Conservation (phyloP, 2,113 vertebrate species). For the Myiopsitta monachus region DNA sequence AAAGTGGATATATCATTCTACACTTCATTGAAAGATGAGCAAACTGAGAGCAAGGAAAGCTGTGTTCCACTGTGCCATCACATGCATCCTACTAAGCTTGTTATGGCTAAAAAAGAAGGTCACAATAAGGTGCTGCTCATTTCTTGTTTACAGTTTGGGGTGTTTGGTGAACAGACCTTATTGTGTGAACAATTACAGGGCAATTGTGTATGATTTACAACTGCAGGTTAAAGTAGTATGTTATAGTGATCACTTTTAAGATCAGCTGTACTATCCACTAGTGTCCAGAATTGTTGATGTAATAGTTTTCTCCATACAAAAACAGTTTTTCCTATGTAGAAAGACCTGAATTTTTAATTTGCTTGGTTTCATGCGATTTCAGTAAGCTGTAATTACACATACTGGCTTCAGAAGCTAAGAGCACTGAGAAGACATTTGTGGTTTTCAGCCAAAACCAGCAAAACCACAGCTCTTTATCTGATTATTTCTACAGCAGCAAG, state of each 20-base stretch:
- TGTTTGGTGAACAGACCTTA: accelerated
- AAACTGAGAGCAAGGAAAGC: background rate
- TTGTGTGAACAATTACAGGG: background rate
- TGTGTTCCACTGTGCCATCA: slow-evolving; percentile 69
- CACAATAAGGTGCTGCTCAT: slow-evolving; percentile 75
- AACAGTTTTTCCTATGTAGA: background rate
- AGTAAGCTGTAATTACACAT: background rate
- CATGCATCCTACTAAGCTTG: slow-evolving; percentile 72
- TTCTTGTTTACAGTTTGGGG: background rate
- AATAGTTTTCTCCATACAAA: background rate
- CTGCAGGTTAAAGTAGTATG: background rate
- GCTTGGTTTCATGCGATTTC: background rate
- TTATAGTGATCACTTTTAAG: background rate
- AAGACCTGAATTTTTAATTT: background rate
- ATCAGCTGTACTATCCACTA: background rate
- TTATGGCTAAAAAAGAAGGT: slow-evolving; percentile 77
- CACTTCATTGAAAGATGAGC: slow-evolving; percentile 36
- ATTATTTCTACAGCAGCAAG: background rate
- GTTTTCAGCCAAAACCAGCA: background rate
- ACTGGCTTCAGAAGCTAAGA: background rate
- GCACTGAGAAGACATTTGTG: background rate
- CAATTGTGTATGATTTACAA: background rate
- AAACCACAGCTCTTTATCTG: background rate
- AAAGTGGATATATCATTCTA: slow-evolving; percentile 75
- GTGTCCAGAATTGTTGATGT: background rate